Evolutionary conservation across 1,140 invertebrate species (phyloP).

Genomic region (Conopomorpha cramerella): DNA sequence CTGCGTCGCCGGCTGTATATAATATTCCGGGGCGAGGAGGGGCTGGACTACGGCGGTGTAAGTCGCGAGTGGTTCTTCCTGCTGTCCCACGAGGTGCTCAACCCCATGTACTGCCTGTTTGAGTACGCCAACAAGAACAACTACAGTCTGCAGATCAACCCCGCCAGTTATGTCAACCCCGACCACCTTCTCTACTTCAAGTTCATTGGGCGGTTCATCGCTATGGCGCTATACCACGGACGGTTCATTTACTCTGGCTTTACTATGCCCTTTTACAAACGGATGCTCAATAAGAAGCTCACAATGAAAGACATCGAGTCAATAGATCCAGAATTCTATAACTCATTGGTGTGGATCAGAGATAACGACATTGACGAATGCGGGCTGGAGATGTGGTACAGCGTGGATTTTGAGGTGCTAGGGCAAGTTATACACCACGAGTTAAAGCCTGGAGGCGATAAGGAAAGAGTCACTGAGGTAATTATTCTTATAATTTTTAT

Average conservation of each 20-base stretch:
- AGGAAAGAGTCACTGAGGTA: slow-evolving; percentile 81
- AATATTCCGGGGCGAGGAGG: slow-evolving; percentile 97
- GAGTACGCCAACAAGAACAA: slow-evolving; percentile 99
- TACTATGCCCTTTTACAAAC: slow-evolving; percentile 99
- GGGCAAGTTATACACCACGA: slow-evolving; percentile 94
- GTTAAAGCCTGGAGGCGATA: slow-evolving; percentile 83
- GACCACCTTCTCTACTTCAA: slow-evolving; percentile 98
- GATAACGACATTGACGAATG: slow-evolving; percentile 98
- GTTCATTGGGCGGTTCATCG: slow-evolving; percentile 96
- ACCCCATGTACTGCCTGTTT: slow-evolving; percentile 98
- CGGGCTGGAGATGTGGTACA: slow-evolving; percentile 96
- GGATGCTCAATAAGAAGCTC: slow-evolving; percentile 98
- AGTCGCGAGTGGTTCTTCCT: slow-evolving; percentile 98
- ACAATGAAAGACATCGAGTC: slow-evolving; percentile 98
- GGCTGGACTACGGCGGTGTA: slow-evolving; percentile 97
- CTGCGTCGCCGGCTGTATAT: slow-evolving; percentile 94
- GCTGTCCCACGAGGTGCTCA: slow-evolving; percentile 99
- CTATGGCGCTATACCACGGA: slow-evolving; percentile 98
- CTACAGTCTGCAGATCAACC: slow-evolving; percentile 99
- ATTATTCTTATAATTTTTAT: slow-evolving; percentile 5
- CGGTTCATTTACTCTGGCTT: slow-evolving; percentile 99
- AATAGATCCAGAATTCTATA: slow-evolving; percentile 98
- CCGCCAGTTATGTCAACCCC: slow-evolving; percentile 95
- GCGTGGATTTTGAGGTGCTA: slow-evolving; percentile 96
- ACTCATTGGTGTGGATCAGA: slow-evolving; percentile 92